Conservation (phyloP, 2,888 invertebrate species). For the Unio delphinus region DNA sequence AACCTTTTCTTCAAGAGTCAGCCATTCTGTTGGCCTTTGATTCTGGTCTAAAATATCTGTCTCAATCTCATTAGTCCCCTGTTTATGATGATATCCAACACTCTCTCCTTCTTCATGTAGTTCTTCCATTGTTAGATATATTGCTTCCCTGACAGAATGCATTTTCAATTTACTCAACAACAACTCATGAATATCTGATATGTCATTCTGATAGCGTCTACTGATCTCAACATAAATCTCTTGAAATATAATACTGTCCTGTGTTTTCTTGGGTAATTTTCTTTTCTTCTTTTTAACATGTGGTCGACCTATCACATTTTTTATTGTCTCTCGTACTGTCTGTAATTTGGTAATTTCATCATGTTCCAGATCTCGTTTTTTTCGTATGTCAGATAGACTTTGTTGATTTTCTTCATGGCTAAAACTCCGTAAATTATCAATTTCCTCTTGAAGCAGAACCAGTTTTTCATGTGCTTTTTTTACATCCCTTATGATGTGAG, state of each 20-base stretch:
- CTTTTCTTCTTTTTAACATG: conserved; percentile 21
- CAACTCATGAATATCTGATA: conserved; percentile 43
- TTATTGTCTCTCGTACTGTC: conserved; percentile 53
- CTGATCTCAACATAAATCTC: conserved; percentile 52
- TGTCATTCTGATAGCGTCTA: conserved; percentile 35
- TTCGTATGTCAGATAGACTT: conserved; percentile 25
- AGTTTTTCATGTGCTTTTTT: conserved; percentile 34
- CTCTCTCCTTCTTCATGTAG: conserved; percentile 30
- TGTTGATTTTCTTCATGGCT: conserved; percentile 13
- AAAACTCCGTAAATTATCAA: conserved; percentile 39
- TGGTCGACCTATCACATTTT: conserved; percentile 45
- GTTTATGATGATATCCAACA: conserved; percentile 33
- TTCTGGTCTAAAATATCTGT: conserved; percentile 34
- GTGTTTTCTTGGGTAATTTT: conserved; percentile 26
- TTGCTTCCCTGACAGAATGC: conserved; percentile 60
- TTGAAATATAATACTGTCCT: conserved; percentile 41
- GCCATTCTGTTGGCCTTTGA: conserved; percentile 53
- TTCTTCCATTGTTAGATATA: conserved; percentile 38
- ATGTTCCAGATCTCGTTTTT: conserved; percentile 40
- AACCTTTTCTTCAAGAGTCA: conserved; percentile 55
- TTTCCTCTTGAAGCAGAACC: conserved; percentile 38
- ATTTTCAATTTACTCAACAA: conserved; percentile 56
- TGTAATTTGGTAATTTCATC: conserved; percentile 33
- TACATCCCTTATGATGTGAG: conserved; percentile 54
- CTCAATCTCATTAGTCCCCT: conserved; percentile 30